Percentiles rank a stretch among this genome's conserved stretches.
phyloP scores from a whole-genome alignment of 2,888 invertebrate species.

The Drosophila fungiperda region DNA sequence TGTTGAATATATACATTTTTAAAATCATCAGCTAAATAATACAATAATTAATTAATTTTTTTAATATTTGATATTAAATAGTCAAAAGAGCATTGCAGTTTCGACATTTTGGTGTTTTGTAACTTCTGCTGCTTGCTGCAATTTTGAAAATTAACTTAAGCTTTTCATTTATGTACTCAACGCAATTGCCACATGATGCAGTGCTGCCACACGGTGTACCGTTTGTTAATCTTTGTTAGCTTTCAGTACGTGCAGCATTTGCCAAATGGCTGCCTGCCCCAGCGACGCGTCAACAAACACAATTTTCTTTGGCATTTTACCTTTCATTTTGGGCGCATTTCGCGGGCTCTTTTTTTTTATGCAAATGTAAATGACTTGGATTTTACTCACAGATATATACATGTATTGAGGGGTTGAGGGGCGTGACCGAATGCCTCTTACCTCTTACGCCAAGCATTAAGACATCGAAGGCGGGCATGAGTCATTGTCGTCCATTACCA shows the following conservation, averaged over 20 bases:
- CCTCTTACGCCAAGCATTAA: constrained; percentile 20
- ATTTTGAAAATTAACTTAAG: constrained; percentile 2
- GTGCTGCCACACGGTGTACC: constrained; percentile 20
- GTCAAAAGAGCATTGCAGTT: not conserved
- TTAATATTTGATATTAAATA: not conserved
- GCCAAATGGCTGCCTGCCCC: constrained; percentile 40
- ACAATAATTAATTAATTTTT: not conserved
- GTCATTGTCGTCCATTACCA: constrained; percentile 3
- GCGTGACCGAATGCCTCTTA: constrained; percentile 6
- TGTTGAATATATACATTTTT: not conserved
- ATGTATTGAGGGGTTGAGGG: constrained; percentile 25
- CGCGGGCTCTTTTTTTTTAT: constrained; percentile 53
- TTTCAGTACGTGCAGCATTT: constrained; percentile 56
- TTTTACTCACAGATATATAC: constrained; percentile 1
- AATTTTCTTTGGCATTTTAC: constrained; percentile 3
- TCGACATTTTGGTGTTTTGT: not conserved
- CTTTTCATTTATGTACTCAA: constrained; percentile 21
- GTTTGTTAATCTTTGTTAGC: constrained; percentile 63
- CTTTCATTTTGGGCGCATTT: constrained; percentile 36
- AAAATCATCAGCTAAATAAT: not conserved
- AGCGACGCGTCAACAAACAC: not conserved
- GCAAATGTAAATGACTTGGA: constrained; percentile 61
- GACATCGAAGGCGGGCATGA: constrained; percentile 24
- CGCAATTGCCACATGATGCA: constrained; percentile 30
- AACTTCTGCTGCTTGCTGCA: constrained; percentile 3